phyloP scores from a whole-genome alignment of 2,888 invertebrate species.

The Corbicula japonica region DNA sequence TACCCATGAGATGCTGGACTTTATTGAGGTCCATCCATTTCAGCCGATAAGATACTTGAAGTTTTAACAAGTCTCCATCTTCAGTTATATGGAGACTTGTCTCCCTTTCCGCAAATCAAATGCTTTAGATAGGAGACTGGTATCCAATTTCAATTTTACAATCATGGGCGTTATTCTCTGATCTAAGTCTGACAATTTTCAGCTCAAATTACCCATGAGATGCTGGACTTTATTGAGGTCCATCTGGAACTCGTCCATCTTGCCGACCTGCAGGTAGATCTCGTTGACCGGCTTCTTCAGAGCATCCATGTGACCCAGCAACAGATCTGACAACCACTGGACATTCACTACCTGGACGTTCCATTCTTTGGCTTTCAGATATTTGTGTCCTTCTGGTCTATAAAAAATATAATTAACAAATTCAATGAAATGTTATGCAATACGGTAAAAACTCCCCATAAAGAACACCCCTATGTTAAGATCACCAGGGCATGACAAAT shows the following conservation, averaged over 20 bases:
- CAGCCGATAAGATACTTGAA: too few relatives aligned
- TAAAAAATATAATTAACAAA: conserved; percentile 11
- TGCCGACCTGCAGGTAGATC: conserved; percentile 94
- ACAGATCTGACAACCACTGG: conserved; percentile 96
- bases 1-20: conserved; percentile 96
- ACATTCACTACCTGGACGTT: conserved; percentile 96
- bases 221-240: conserved; percentile 92
- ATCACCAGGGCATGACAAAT: too few relatives aligned
- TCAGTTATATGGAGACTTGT: too few relatives aligned
- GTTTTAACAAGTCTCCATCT: too few relatives aligned
- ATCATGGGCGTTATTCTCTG: too few relatives aligned
- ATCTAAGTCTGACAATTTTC: too few relatives aligned
- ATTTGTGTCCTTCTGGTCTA: conserved; percentile 95
- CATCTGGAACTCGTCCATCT: conserved; percentile 87
- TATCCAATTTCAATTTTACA: too few relatives aligned
- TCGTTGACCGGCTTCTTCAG: conserved; percentile 87
- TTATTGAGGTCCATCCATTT: conserved; percentile 89
- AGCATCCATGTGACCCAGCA: conserved; percentile 95
- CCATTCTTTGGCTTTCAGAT: conserved; percentile 96
- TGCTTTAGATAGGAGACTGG: too few relatives aligned
- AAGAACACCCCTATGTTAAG: too few relatives aligned
- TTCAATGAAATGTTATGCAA: not conserved
- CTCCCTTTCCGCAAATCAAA: too few relatives aligned
- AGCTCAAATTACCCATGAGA: conserved; percentile 97
- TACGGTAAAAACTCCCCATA: too few relatives aligned